A percentile compares a stretch with the other conserved stretches of the same genome.
Conservation (phyloP, 92 coral and sea anemone genomes). For the Epizoanthus stellaris region DNA sequence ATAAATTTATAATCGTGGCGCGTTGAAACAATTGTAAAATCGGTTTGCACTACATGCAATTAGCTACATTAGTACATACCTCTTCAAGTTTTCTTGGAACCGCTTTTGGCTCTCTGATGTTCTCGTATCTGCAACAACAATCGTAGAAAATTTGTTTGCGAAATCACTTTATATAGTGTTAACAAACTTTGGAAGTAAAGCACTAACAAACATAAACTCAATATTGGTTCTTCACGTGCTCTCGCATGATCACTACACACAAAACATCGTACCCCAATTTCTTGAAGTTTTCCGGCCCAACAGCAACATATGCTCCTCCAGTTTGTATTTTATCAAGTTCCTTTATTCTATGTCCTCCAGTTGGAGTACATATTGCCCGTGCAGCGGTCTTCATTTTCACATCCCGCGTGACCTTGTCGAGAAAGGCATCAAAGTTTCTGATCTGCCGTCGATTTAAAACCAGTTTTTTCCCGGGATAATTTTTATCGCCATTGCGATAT, state of each 20-base stretch:
- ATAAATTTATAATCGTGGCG: conserved; percentile 1
- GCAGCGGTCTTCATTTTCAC: conserved; percentile 38
- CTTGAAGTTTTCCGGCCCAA: conserved; percentile 39
- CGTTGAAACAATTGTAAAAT: conserved; percentile 9
- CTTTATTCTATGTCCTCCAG: conserved; percentile 33
- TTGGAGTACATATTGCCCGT: conserved; percentile 38
- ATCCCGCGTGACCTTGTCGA: conserved; percentile 37
- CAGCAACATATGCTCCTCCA: conserved; percentile 39
- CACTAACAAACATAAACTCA: neutral
- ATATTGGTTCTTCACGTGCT: neutral
- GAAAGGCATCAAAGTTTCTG: conserved; percentile 42
- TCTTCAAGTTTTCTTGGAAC: conserved; percentile 39
- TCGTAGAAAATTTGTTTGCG: neutral
- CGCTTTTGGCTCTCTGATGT: conserved; percentile 37
- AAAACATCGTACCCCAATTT: conserved; percentile 12
- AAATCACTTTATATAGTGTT: neutral
- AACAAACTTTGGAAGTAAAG: neutral
- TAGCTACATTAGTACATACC: neutral
- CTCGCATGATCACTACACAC: neutral
- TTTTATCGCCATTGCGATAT: conserved; percentile 40
- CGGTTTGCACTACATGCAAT: neutral
- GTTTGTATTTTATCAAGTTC: conserved; percentile 44
- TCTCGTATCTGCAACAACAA: conserved; percentile 19
- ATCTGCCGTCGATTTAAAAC: conserved; percentile 42
- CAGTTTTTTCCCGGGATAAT: conserved; percentile 37